Base-by-base conservation (phyloP, 2,888 invertebrate genomes). In the Pollenia labialis region DNA sequence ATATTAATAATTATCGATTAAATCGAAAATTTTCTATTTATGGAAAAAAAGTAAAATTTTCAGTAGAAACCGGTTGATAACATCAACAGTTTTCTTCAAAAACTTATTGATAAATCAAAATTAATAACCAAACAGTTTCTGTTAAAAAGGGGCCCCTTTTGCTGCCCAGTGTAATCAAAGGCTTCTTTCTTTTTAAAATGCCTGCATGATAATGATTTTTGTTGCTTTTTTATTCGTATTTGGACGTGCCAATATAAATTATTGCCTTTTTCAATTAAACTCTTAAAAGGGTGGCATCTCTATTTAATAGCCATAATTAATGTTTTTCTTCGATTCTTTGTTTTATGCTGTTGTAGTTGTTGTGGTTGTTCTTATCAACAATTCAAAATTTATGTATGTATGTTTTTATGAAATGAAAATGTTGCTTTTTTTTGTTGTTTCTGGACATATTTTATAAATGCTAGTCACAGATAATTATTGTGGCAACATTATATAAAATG, bases 251-350 rank as follows among this genome's bases (percentile, higher is more conserved):
- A 66, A 42, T 58, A 81, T 44, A 64, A 83, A 58, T 64, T 42
- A 56, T 77, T 64, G 71, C 48, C 77, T 64, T 72, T 58, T 77
- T 72, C 44, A 72, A 77, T 77, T 72, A 83, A 72, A 66, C 42
- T 66, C 75, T 69, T n/a, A 69, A 86, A 83, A 80, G 69, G 75
- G 80, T 86, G 86, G 80, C 86, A 86, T 83, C 86, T 75, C 82
- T 64, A 66, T 64, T 64, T 66, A 86, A 80, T 75, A 58, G 44
- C 56, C 69, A 83, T 83, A 83, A 83, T 86, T 83, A 83, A n/a
- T 46, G 32, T 66, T 69, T 42, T 56, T 62, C 56, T 54, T 58
- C 40, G 10, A 16, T 44, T 18, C 42, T 32, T 52, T 62, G 10
- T 62, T 71, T 16, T 42, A 60, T 52, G 40, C 48, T n/a, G 0